These are phyloP conservation scores for Equus przewalskii DNA, from an alignment of 2,113 vertebrate species.

Conservation along the genomic window DNA sequence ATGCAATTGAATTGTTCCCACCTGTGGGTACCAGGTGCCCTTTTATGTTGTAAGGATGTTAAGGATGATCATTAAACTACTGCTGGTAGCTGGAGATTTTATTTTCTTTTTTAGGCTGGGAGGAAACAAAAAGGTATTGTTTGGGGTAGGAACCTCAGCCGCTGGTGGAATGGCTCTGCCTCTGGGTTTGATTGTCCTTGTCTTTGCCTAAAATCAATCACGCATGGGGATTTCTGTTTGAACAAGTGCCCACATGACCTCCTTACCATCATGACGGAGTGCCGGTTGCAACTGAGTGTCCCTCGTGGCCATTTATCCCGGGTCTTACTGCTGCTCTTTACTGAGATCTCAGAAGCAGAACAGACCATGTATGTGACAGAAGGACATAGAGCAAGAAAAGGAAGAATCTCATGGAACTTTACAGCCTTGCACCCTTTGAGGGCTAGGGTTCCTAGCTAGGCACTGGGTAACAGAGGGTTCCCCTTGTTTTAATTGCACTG, in stretches of 20 bases:
- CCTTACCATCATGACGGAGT: background rate
- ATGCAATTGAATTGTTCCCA: background rate
- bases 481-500: background rate
- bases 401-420: background rate
- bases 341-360: background rate
- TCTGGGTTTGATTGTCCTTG: background rate
- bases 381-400: background rate
- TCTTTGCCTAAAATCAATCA: background rate
- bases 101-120: background rate
- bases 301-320: background rate
- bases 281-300: background rate
- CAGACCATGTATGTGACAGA: accelerated
- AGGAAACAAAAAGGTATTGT: background rate
- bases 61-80: background rate
- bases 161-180: background rate
- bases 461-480: background rate
- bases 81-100: background rate
- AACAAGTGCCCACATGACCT: background rate
- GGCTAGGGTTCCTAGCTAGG: background rate
- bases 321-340: background rate
- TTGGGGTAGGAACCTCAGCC: background rate
- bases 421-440: background rate
- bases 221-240: background rate
- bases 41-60: background rate
- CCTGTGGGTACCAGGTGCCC: background rate